These are phyloP conservation scores for Ceratosolen fusciceps DNA, from an alignment of 1,140 invertebrate species.

Conservation along the genomic window DNA sequence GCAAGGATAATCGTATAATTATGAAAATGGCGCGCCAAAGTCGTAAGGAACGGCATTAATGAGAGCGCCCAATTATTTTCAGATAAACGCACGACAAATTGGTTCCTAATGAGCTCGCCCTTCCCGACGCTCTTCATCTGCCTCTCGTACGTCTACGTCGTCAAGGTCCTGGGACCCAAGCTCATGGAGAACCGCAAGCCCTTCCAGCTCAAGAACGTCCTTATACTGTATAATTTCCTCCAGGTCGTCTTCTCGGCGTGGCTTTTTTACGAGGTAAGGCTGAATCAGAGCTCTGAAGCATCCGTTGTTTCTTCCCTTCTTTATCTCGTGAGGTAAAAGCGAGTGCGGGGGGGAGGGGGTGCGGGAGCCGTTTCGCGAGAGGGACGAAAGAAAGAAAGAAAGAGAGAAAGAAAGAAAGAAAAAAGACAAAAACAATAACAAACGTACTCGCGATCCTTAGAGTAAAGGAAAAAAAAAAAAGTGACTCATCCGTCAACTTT, in stretches of 20 bases:
- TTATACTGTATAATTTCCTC: slow-evolving; percentile 88
- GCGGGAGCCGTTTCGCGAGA: background rate
- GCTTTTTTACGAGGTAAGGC: slow-evolving; percentile 84
- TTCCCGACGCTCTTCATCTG: slow-evolving; percentile 85
- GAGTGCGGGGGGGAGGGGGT: background rate
- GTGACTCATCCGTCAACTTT: background rate
- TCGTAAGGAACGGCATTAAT: too few relatives aligned
- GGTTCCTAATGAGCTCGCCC: slow-evolving; percentile 87
- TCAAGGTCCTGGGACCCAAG: slow-evolving; percentile 84
- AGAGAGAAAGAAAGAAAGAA: too few relatives aligned
- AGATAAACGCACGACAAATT: slow-evolving; percentile 87
- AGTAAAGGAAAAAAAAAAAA: too few relatives aligned
- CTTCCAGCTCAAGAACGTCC: slow-evolving; percentile 82
- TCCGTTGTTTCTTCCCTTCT: background rate
- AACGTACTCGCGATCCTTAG: background rate
- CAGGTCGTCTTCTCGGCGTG: slow-evolving; percentile 88
- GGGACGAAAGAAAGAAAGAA: too few relatives aligned
- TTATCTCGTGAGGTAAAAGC: background rate
- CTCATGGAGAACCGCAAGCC: slow-evolving; percentile 91
- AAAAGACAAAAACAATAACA: too few relatives aligned
- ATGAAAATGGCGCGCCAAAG: too few relatives aligned
- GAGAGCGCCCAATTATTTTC: slow-evolving; percentile 55
- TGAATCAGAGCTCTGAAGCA: background rate
- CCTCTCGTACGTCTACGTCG: slow-evolving; percentile 81
- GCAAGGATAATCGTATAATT: too few relatives aligned